Conservation (phyloP, 2,888 invertebrate genomes). For the Eupeodes luniger region DNA sequence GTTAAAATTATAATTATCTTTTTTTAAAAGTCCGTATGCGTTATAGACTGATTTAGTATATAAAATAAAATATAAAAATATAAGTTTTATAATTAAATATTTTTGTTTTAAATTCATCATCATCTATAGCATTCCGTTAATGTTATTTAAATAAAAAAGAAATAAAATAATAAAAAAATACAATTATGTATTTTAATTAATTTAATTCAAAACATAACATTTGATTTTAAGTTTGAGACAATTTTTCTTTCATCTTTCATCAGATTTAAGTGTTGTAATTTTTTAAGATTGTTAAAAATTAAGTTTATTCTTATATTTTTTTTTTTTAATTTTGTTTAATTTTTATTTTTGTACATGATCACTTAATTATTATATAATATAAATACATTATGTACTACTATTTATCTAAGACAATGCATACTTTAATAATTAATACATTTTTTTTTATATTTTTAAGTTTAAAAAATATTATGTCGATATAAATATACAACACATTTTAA, state of each 20-base stretch:
- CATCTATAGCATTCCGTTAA: conserved; percentile 63
- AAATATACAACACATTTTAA: conserved; percentile 67
- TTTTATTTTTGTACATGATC: conserved; percentile 41
- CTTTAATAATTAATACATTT: not conserved
- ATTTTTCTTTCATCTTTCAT: conserved; percentile 19
- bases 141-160: conserved; percentile 37
- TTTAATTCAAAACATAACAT: not conserved
- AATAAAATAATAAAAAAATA: not conserved
- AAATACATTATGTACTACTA: not conserved
- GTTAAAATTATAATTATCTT: conserved; percentile 26
- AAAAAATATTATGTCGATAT: conserved; percentile 70
- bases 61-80: conserved; percentile 13
- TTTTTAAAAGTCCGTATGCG: conserved; percentile 58
- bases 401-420: conserved; percentile 25
- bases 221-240: conserved; percentile 17
- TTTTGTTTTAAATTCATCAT: conserved; percentile 22
- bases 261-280: conserved; percentile 28
- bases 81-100: conserved; percentile 2
- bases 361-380: not conserved
- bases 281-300: conserved; percentile 24
- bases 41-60: conserved; percentile 71
- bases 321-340: not conserved
- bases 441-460: conserved; percentile 24
- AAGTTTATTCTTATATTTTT: not conserved
- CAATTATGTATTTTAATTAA: conserved; percentile 15